A percentile compares a stretch with the other conserved stretches of the same genome.
These are phyloP conservation scores for Perca fluviatilis DNA, from an alignment of 2,113 vertebrate species.

Conservation along the genomic window DNA sequence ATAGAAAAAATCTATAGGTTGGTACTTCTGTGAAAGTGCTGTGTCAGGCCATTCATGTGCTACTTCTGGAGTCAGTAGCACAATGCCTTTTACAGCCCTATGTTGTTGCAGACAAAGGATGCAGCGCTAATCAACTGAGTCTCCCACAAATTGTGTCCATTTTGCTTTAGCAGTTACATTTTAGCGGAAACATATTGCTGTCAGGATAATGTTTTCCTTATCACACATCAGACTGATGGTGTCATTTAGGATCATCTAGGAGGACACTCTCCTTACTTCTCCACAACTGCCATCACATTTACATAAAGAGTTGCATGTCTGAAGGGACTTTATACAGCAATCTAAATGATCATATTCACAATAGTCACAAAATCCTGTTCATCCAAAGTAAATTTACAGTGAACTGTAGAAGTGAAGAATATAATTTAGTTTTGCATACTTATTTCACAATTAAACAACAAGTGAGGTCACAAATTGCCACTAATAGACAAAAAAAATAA, in stretches of 20 bases:
- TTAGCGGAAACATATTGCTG: not conserved
- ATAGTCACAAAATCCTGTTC: not conserved
- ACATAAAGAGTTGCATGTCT: not conserved
- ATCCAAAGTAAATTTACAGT: not conserved
- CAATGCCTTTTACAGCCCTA: conserved; percentile 50
- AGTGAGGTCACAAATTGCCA: not conserved
- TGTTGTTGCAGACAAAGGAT: conserved; percentile 27
- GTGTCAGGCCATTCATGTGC: conserved; percentile 70
- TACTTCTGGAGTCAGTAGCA: conserved; percentile 60
- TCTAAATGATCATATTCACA: not conserved
- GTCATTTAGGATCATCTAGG: not conserved
- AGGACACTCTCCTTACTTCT: not conserved
- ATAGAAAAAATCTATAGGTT: conserved; percentile 67
- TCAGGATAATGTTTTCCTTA: not conserved
- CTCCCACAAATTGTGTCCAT: conserved; percentile 4
- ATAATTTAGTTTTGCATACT: too few species aligned
- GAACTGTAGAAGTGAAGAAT: too few species aligned
- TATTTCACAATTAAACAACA: not conserved
- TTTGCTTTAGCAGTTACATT: conserved; percentile 23
- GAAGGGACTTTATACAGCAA: not conserved
- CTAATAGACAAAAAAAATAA: conserved; percentile 5
- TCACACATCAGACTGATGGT: not conserved
- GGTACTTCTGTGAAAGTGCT: conserved; percentile 72
- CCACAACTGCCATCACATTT: not conserved
- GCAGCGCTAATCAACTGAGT: conserved; percentile 20